Conservation (phyloP, 1,140 invertebrate species). For the Drosophila nasuta region DNA sequence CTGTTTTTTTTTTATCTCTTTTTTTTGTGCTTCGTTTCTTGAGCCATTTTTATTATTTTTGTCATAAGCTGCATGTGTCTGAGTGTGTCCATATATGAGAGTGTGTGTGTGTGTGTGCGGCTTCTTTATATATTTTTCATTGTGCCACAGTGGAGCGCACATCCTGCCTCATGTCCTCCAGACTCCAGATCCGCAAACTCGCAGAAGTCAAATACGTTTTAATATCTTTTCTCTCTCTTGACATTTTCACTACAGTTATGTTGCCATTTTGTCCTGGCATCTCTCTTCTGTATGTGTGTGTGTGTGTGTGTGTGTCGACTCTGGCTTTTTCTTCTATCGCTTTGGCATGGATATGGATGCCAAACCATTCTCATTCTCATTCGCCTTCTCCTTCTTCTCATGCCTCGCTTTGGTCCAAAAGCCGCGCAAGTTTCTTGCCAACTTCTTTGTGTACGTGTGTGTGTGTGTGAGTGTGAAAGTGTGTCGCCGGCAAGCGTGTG, state of each 20-base stretch:
- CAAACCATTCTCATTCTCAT: not conserved
- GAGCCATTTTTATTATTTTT: constrained; percentile 83
- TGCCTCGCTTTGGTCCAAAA: constrained; percentile 40
- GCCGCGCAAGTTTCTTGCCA: constrained; percentile 63
- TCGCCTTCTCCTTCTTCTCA: not conserved
- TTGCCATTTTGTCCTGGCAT: constrained; percentile 72
- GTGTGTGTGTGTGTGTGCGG: constrained; percentile 54
- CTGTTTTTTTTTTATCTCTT: constrained; percentile 47
- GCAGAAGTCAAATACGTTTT: constrained; percentile 83
- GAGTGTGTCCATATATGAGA: not conserved
- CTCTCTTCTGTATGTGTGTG: not conserved
- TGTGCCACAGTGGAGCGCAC: constrained; percentile 75
- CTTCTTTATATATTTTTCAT: constrained; percentile 83
- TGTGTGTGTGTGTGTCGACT: constrained; percentile 23
- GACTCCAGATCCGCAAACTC: constrained; percentile 63
- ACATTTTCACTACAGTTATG: constrained; percentile 83
- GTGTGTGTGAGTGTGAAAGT: not conserved
- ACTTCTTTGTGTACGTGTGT: constrained; percentile 32
- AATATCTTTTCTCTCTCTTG: constrained; percentile 83
- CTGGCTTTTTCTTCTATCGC: constrained; percentile 58
- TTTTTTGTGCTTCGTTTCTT: constrained; percentile 74
- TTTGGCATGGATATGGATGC: constrained; percentile 55
- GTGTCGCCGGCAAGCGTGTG: constrained; percentile 15
- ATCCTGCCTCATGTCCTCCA: constrained; percentile 61
- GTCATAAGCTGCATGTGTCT: constrained; percentile 64